A percentile compares a stretch with the other conserved stretches of the same genome.
phyloP scores from a whole-genome alignment of 2,113 vertebrate species.

The Rafetus swinhoei region DNA sequence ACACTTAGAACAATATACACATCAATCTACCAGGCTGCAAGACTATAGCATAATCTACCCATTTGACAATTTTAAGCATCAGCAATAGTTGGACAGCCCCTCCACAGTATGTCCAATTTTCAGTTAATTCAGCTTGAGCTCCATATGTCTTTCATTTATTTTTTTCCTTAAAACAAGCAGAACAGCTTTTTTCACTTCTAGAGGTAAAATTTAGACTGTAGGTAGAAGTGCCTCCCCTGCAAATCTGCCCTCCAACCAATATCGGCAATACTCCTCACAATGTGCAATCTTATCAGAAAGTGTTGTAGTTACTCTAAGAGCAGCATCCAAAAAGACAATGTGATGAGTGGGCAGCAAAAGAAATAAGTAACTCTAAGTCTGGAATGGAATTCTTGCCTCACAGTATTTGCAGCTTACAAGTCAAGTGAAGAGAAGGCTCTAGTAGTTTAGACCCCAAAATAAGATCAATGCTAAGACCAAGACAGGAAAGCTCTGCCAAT shows the following conservation, averaged over 20 bases:
- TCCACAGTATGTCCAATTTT: not conserved
- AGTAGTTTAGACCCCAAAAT: not conserved
- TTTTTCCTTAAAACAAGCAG: not conserved
- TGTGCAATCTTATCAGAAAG: not conserved
- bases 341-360: not conserved
- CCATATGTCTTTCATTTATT: not conserved
- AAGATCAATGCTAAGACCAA: not conserved
- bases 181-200: not conserved
- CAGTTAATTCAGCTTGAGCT: not conserved
- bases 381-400: not conserved
- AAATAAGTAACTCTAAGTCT: not conserved
- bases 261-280: not conserved
- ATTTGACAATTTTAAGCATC: not conserved
- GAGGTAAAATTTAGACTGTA: no score
- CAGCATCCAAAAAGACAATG: not conserved
- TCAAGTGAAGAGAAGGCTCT: not conserved
- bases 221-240: not conserved
- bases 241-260: not conserved
- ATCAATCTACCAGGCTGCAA: not conserved
- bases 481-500: not conserved
- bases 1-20: not conserved
- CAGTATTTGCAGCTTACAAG: not conserved
- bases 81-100: not conserved
- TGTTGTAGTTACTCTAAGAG: not conserved
- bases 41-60: not conserved